Conservation (phyloP, 2,113 vertebrate genomes). For the Mormoops blainvillei region DNA sequence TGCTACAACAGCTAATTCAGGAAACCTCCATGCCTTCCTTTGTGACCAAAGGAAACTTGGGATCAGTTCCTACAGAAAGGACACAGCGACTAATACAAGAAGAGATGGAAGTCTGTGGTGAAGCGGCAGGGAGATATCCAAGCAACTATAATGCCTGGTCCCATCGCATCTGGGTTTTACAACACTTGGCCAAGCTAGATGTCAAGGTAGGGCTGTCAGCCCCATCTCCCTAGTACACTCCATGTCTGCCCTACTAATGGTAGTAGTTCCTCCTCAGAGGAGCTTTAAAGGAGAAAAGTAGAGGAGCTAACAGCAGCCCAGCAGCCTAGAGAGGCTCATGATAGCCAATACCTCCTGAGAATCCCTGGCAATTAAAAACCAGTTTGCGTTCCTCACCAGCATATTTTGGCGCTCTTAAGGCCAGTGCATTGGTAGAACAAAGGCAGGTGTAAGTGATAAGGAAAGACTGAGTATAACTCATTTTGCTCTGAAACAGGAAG, state of each 20-base stretch:
- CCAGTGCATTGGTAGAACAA: background rate
- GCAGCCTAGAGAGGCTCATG: background rate
- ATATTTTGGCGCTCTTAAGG: background rate
- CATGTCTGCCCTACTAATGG: background rate
- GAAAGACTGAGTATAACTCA: background rate
- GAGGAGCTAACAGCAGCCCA: background rate
- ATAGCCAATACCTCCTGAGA: background rate
- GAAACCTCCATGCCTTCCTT: constrained; percentile 78
- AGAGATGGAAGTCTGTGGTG: constrained; percentile 93
- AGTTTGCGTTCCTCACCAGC: background rate
- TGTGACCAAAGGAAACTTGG: constrained; percentile 81
- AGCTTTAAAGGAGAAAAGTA: background rate
- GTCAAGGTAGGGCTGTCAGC: constrained; percentile 84
- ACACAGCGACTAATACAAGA: constrained; percentile 85
- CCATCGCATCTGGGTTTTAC: constrained; percentile 97
- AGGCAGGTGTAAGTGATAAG: background rate
- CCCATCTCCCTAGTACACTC: background rate
- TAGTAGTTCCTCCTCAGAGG: background rate
- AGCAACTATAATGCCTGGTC: constrained; percentile 99
- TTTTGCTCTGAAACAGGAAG: background rate
- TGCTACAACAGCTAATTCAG: constrained; percentile 89
- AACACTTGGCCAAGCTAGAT: constrained; percentile 90
- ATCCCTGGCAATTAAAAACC: background rate
- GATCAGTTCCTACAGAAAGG: constrained; percentile 78
- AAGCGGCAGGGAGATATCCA: constrained; percentile 92